Conservation (phyloP, 2,113 vertebrate species). For the Bos indicus region DNA sequence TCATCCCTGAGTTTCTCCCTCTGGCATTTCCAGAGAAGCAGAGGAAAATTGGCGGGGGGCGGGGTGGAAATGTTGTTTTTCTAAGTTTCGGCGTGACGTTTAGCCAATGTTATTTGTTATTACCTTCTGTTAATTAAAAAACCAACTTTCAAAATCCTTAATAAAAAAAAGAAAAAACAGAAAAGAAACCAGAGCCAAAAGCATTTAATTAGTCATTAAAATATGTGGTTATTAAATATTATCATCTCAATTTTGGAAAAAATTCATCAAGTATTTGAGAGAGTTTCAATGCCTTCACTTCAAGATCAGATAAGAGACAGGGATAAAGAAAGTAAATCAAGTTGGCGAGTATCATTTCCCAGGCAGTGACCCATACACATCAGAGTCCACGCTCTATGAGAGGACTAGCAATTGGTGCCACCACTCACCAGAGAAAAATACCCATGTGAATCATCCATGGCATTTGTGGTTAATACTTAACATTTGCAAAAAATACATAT, state of each 20-base stretch:
- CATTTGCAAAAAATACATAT: not conserved
- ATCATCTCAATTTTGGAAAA: not conserved
- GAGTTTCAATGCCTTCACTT: not conserved
- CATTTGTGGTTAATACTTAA: not conserved
- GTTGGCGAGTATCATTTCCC: not conserved
- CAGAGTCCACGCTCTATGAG: not conserved
- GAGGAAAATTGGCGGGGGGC: not conserved
- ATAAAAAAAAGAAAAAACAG: not conserved
- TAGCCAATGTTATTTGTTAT: not conserved
- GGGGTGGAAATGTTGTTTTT: not conserved
- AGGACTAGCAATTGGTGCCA: no score
- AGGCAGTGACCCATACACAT: not conserved
- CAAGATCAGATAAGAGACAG: not conserved
- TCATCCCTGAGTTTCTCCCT: not conserved
- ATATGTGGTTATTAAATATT: conserved; percentile 10
- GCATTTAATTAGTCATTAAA: not conserved
- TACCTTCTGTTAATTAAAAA: not conserved
- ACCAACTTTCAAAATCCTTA: not conserved
- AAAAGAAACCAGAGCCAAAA: not conserved
- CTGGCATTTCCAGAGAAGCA: not conserved
- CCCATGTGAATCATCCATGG: not conserved
- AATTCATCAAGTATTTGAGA: not conserved
- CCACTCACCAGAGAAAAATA: not conserved
- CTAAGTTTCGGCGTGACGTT: not conserved
- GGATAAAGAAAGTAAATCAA: not conserved